These are phyloP conservation scores for Drosophila recens DNA, from an alignment of 2,888 invertebrate species.

Conservation along the genomic window DNA sequence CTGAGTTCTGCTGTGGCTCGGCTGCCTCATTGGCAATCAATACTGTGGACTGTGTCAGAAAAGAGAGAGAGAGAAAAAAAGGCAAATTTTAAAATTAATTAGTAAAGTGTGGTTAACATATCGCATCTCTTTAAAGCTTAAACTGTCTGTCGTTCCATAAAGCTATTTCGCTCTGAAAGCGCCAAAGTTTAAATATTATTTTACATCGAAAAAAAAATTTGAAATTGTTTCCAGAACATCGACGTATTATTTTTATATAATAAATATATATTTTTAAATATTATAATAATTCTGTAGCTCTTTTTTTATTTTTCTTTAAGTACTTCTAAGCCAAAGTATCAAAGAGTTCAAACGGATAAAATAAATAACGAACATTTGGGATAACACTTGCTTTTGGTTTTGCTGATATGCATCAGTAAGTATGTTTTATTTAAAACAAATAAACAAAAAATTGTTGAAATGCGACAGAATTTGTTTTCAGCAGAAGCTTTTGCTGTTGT, in stretches of 20 bases:
- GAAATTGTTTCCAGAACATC: background rate
- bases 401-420: conserved; percentile 26
- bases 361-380: conserved; percentile 3
- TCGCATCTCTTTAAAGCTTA: conserved; percentile 16
- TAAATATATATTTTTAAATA: background rate
- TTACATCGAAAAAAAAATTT: background rate
- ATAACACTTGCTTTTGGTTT: conserved; percentile 20
- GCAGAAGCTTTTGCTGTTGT: conserved; percentile 16
- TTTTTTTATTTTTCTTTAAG: background rate
- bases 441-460: conserved; percentile 45
- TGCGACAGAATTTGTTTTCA: conserved; percentile 27
- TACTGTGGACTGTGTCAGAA: conserved; percentile 82
- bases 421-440: conserved; percentile 49
- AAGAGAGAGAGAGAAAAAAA: conserved; percentile 45
- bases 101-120: conserved; percentile 29
- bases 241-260: background rate
- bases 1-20: conserved; percentile 76
- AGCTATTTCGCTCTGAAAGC: background rate
- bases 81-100: conserved; percentile 40
- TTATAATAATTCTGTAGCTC: background rate
- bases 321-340: background rate
- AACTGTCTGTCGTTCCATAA: background rate
- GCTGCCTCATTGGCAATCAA: conserved; percentile 87
- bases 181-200: background rate
- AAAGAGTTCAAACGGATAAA: background rate